phyloP scores from a whole-genome alignment of 2,888 invertebrate species.

The Pachliopta kotzebuea region DNA sequence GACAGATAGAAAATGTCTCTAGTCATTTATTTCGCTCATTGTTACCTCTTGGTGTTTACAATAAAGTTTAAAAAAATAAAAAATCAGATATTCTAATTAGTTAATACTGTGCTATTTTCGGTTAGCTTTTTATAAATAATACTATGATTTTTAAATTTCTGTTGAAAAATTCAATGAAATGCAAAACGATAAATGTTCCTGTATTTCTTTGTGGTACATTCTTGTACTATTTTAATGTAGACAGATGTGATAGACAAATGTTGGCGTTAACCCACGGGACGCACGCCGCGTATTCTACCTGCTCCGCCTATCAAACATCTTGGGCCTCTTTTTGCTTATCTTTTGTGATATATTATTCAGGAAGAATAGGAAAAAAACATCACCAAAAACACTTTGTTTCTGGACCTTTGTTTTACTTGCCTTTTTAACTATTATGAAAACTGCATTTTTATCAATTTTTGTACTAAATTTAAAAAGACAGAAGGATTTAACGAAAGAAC shows the following conservation, averaged over 20 bases:
- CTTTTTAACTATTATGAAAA: no score
- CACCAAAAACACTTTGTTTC: constrained; percentile 29
- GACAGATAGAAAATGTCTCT: no score
- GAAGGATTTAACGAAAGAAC: no score
- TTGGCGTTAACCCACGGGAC: constrained; percentile 49
- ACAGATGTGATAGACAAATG: constrained; percentile 44
- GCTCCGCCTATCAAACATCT: constrained; percentile 55
- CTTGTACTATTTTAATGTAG: constrained; percentile 42
- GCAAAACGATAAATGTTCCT: no score
- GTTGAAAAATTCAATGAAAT: no score
- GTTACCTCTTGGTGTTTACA: no score
- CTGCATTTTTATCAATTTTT: no score
- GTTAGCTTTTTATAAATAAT: not conserved
- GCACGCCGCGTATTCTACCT: constrained; percentile 43
- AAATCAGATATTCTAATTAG: constrained; percentile 11
- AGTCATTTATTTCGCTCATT: no score
- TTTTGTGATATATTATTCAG: constrained; percentile 55
- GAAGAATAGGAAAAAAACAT: constrained; percentile 49
- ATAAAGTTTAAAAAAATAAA: no score
- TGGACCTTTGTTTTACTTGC: no score
- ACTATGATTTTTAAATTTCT: not conserved
- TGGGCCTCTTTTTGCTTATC: constrained; percentile 60
- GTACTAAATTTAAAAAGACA: no score
- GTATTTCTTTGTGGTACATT: constrained; percentile 37
- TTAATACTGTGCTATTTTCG: not conserved